Base-by-base conservation (phyloP, 2,888 invertebrate genomes). In the Ormia ochracea region DNA sequence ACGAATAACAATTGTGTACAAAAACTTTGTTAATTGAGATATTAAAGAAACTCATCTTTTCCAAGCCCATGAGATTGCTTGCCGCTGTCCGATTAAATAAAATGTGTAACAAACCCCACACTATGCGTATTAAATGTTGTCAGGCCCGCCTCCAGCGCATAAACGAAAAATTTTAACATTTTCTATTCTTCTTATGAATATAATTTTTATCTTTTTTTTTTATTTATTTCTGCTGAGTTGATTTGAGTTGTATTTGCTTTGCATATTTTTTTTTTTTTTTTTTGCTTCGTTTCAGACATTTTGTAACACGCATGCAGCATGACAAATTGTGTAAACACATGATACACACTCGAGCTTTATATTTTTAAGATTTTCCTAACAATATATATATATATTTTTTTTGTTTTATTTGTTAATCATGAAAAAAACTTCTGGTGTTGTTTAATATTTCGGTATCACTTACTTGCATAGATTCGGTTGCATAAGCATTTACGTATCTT, bases 241-340 rank as follows among this genome's bases (percentile, higher is more conserved):
- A 69, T 38, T 78, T 63, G 33, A 41, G 68, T 68, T 69, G 63
- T 17, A 33, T 21, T 61, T 65, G 28, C 14, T 50, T 50, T 28
- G n/a, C 23, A 17, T 2, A 41, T 14, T 26, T 59, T 48, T 52
- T 31, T 10, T 9, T 56, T 7, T 48, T 58, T 43, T 41, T n/a
- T 5, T 21, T 38, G 45, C 23, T 61, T 17, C 7, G n/a, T 56
- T 63, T 43, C 38, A 75, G 54, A 77, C 54, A 79, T 79, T 70
- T 79, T 79, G 79, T 74, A 79, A 79, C 79, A 79, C 79, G 79
- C 74, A 79, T 75, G 52, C 74, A 58, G 43, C 65, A 86, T 86
- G 86, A 86, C 86, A 86, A 86, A 86, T 86, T 86, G 86, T 85
- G 86, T 84, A 86, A 86, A 85, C 85, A 83, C 86, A 86, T 86